A percentile compares a stretch with the other conserved stretches of the same genome.
Conservation (phyloP, 2,888 invertebrate species). For the Amiota communis region DNA sequence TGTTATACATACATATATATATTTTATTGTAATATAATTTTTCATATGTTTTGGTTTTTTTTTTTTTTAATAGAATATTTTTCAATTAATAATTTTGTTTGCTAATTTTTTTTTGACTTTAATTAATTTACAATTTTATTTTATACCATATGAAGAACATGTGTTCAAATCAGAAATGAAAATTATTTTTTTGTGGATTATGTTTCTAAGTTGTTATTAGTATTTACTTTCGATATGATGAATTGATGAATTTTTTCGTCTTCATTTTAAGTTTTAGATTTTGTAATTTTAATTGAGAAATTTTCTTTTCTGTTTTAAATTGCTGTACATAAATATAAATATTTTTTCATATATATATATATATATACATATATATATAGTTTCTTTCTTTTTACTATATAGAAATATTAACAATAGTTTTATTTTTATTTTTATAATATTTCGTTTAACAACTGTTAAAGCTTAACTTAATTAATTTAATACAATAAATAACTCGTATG, state of each 20-base stretch:
- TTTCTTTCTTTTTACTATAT: slow-evolving; percentile 7
- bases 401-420: slow-evolving; percentile 29
- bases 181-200: neutral
- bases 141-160: too few species aligned
- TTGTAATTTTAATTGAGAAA: neutral
- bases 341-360: too few species aligned
- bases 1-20: slow-evolving; percentile 49
- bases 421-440: neutral
- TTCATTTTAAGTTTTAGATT: neutral
- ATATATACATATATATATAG: neutral
- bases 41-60: neutral
- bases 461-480: neutral
- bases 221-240: neutral
- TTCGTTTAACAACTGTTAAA: slow-evolving; percentile 24
- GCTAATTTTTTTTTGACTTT: neutral
- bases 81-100: slow-evolving; percentile 28
- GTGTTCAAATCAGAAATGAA: too few species aligned
- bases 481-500: slow-evolving; percentile 13
- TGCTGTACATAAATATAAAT: slow-evolving; percentile 25
- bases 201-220: neutral
- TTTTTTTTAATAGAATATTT: slow-evolving; percentile 36
- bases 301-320: slow-evolving; percentile 1
- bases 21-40: slow-evolving; percentile 49
- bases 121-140: neutral
- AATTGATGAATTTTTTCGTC: neutral